phyloP scores from a whole-genome alignment of 2,113 vertebrate species.

The Tapirus terrestris region DNA sequence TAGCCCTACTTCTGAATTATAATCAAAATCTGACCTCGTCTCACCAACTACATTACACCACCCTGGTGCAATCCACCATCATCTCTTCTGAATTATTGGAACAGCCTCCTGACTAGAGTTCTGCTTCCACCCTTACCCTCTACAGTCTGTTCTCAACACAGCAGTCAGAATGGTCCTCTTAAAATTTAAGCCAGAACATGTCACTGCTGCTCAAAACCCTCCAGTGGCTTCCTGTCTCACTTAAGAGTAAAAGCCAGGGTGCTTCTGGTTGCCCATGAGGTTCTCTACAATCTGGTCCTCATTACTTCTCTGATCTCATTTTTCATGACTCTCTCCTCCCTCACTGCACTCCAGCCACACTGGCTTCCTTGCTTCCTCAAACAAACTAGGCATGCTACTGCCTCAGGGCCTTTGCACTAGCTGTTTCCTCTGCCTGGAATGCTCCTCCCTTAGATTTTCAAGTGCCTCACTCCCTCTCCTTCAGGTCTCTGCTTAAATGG shows the following conservation, averaged over 20 bases:
- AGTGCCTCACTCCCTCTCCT: not conserved
- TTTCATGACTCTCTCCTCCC: not conserved
- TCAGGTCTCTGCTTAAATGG: not conserved
- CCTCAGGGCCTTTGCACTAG: not conserved
- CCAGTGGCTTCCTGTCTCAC: not conserved
- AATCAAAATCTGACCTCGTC: not conserved
- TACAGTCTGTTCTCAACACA: not conserved
- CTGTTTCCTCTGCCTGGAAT: not conserved
- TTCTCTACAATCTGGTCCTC: not conserved
- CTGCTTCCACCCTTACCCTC: not conserved
- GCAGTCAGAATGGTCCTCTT: not conserved
- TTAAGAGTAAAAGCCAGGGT: not conserved
- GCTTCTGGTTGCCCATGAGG: not conserved
- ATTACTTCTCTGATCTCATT: not conserved
- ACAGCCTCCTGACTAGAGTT: not conserved
- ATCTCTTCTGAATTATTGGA: not conserved
- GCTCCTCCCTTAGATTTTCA: not conserved
- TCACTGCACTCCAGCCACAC: not conserved
- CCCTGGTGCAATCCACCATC: not conserved
- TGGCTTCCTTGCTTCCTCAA: not conserved
- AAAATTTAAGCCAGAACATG: not conserved
- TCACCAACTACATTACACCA: not conserved
- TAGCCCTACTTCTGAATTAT: not conserved
- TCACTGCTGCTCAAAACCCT: not conserved
- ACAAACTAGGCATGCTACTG: not conserved